Evolutionary conservation across 2,113 vertebrate species (phyloP).

Genomic region (Rallus limicola): DNA sequence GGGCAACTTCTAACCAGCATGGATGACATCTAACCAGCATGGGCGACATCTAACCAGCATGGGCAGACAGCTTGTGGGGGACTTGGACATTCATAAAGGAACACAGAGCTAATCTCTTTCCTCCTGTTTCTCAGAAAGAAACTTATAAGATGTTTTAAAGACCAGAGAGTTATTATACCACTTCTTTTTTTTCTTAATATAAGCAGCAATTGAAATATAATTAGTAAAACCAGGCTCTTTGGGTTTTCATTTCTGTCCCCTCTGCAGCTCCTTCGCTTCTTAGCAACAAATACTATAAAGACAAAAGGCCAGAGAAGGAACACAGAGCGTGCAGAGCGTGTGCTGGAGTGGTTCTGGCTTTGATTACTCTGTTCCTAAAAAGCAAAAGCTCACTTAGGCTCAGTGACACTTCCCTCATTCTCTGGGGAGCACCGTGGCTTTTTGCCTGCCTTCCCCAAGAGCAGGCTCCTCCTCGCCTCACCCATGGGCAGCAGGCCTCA

Average conservation of each 20-base stretch:
- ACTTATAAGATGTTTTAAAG: neutral
- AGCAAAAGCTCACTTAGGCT: neutral
- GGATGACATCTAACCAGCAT: too few species aligned
- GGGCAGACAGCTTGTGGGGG: fast-evolving
- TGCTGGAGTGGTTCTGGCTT: neutral
- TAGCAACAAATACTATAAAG: neutral
- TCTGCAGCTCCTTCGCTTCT: neutral
- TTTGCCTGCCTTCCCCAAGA: neutral
- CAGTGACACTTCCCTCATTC: neutral
- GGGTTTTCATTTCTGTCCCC: neutral
- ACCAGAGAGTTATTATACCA: neutral
- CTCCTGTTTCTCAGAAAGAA: neutral
- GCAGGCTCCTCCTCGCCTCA: neutral
- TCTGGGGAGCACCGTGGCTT: neutral
- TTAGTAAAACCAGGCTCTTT: neutral
- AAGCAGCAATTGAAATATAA: neutral
- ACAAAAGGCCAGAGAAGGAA: neutral
- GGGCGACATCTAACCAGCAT: neutral
- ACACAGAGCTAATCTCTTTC: neutral
- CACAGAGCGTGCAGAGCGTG: neutral
- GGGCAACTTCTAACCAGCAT: too few species aligned
- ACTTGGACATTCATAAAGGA: neutral
- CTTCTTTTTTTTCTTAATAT: neutral
- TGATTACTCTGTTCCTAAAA: neutral
- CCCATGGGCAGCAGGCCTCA: neutral